Evolutionary conservation across 2,113 vertebrate species (phyloP).

Genomic region (human): DNA sequence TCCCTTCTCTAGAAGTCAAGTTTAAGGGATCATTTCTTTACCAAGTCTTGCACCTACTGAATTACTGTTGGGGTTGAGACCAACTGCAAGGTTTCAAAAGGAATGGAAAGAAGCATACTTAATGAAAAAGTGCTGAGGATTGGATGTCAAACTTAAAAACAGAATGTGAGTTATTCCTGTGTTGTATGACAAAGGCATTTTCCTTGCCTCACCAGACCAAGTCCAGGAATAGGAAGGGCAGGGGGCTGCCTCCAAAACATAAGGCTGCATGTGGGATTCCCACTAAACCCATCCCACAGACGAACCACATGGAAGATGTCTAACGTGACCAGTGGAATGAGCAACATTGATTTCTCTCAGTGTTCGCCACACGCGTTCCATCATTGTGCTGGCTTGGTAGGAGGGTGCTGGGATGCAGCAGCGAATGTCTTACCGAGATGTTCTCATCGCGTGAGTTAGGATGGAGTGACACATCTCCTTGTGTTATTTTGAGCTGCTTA

Average conservation of each 20-base stretch:
- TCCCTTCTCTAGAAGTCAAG: background rate
- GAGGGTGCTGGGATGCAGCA: background rate
- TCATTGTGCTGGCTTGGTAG: background rate
- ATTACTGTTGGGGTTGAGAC: background rate
- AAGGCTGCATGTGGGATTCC: background rate
- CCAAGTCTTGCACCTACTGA: background rate
- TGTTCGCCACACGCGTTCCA: background rate
- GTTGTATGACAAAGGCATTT: conserved; percentile 28
- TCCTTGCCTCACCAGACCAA: background rate
- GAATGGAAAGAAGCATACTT: conserved; percentile 21
- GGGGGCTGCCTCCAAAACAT: background rate
- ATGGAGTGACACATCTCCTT: background rate
- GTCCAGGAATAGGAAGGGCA: background rate
- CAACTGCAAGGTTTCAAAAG: background rate
- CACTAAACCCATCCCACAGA: background rate
- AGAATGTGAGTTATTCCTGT: conserved; percentile 49
- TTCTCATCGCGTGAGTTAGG: background rate
- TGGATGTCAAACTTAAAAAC: conserved; percentile 16
- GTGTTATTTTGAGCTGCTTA: background rate
- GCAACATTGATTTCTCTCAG: background rate
- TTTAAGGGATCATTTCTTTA: conserved; percentile 29
- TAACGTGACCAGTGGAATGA: background rate
- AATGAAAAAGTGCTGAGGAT: background rate
- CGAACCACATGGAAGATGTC: background rate
- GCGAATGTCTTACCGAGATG: background rate